Percentiles rank a stretch among this genome's conserved stretches.
phyloP scores from a whole-genome alignment of 2,113 vertebrate species.

The Poecile atricapillus region DNA sequence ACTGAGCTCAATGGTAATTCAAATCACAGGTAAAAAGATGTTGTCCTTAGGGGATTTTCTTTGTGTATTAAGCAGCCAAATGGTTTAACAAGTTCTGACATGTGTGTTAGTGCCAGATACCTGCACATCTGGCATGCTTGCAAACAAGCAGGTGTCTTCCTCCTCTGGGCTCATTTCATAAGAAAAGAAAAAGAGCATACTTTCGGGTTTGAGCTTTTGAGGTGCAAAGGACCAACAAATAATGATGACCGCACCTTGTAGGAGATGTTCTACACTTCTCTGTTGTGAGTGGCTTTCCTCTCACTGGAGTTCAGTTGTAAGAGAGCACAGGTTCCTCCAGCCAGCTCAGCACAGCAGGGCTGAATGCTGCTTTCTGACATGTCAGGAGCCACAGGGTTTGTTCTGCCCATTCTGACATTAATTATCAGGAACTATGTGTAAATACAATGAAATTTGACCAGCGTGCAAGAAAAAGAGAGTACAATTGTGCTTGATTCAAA shows the following conservation, averaged over 20 bases:
- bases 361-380: neutral
- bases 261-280: neutral
- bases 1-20: neutral
- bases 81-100: slow-evolving; percentile 22
- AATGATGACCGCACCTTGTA: neutral
- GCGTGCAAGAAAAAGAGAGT: neutral
- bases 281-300: fast-evolving
- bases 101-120: slow-evolving; percentile 8
- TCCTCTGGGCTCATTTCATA: neutral
- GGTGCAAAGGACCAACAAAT: neutral
- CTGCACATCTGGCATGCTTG: neutral
- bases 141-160: neutral
- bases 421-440: neutral
- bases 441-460: neutral
- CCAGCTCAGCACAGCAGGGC: neutral
- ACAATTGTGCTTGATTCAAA: neutral
- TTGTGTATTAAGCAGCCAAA: neutral
- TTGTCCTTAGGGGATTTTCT: neutral
- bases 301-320: neutral
- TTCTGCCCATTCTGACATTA: neutral
- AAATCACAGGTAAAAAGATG: neutral
- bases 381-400: neutral
- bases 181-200: neutral
- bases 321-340: neutral
- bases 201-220: neutral